Percentiles rank a stretch among this genome's conserved stretches.
phyloP scores from a whole-genome alignment of 1,140 invertebrate genomes.

The Microplitis demolitor region DNA sequence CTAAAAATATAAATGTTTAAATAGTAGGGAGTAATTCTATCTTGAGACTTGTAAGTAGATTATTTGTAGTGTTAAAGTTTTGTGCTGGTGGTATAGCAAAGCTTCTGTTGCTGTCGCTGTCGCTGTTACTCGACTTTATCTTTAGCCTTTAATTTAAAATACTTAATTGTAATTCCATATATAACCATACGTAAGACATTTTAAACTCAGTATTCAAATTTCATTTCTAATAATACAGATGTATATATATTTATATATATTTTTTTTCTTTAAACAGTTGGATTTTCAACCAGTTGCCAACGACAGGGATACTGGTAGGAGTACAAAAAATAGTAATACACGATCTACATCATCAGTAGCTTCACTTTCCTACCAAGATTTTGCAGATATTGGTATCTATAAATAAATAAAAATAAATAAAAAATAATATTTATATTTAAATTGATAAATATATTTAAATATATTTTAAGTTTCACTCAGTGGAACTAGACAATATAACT shows the following conservation, averaged over 20 bases:
- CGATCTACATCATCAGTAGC: slow-evolving; percentile 37
- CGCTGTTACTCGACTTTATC: background rate
- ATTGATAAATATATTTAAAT: background rate
- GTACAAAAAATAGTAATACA: slow-evolving; percentile 48
- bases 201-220: too few species aligned
- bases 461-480: slow-evolving; percentile 33
- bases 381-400: slow-evolving; percentile 41
- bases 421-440: background rate
- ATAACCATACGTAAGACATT: too few species aligned
- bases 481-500: slow-evolving; percentile 37
- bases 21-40: slow-evolving; percentile 47
- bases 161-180: background rate
- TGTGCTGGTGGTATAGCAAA: slow-evolving; percentile 3
- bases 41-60: slow-evolving; percentile 45
- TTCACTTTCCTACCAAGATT: slow-evolving; percentile 39
- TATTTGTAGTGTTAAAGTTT: slow-evolving; percentile 32
- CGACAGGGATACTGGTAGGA: slow-evolving; percentile 37
- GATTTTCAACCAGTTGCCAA: slow-evolving; percentile 44
- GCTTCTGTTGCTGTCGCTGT: background rate
- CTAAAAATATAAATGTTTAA: slow-evolving; percentile 47
- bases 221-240: slow-evolving; percentile 7
- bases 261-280: slow-evolving; percentile 34
- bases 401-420: background rate
- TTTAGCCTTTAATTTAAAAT: slow-evolving; percentile 13
- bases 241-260: slow-evolving; percentile 5